Evolutionary conservation across 2,797 vertebrate species (phyloP), one percentile per base, ranked within the genome.

Genomic region (Rhynchotus rufescens): DNA sequence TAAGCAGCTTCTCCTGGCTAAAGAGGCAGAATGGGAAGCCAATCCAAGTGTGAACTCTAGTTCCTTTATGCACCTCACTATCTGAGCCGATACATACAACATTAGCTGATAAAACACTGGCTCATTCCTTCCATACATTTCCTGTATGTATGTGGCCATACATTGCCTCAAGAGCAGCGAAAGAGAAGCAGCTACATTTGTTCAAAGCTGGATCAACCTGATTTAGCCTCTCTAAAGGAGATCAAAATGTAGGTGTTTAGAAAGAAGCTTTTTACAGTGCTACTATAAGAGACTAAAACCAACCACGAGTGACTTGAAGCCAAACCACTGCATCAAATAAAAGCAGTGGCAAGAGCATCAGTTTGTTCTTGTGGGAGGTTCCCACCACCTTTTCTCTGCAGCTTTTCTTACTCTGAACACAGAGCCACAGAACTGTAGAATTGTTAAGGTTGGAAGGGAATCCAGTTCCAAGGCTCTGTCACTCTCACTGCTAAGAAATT

Each of bases 241-340:
- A 10, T 38, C 86, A 36, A 5, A 49, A 32, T 21, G 28, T 2
- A 1, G 38, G 32, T 60, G 8, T 17, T 32, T 64, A 32, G 6
- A 9, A 30, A 1, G 57, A 79, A 7, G 8, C 16, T 30, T 28
- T 22, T 2, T 61, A 42, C 49, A 77, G 28, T 30, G 71, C 22
- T 26, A 80, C 8, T 15, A n/a, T 34, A 64, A 49, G 69, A 90
- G 64, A 52, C 30, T 34, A 3, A 6, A 65, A 54, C 30, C 47
- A 23, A 49, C 21, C 47, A 49, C 11, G 92, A 40, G n/a, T 94
- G 91, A 88, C 68, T 74, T 66, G 68, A 95, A 88, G 88, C 79
- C 89, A 95, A 91, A 86, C 60, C 68, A 90, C 84, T 93, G 89
- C 86, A 88, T 94, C 81, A 88, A 68, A 88, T 72, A 77, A 94